Conservation (phyloP, 53 echinoderm and acorn worm genomes). For the Glandiceps talaboti region DNA sequence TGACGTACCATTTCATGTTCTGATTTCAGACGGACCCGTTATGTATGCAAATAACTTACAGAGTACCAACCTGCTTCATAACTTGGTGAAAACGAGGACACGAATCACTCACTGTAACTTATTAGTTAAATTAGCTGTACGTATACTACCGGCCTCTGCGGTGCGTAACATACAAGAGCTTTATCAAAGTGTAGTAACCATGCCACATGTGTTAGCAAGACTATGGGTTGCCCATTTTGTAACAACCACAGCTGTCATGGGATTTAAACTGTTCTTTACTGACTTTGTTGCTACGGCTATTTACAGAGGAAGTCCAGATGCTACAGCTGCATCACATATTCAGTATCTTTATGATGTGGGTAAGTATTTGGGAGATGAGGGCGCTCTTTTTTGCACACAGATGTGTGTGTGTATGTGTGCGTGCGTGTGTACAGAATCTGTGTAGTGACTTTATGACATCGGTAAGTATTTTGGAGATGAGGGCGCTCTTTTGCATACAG, state of each 20-base stretch:
- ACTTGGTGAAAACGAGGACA: neutral
- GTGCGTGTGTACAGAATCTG: no score
- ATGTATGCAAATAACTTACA: neutral
- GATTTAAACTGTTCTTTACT: conserved; percentile 80
- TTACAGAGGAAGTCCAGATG: conserved; percentile 78
- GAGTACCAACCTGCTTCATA: neutral
- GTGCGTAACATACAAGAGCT: neutral
- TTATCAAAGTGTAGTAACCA: conserved; percentile 36
- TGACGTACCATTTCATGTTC: neutral
- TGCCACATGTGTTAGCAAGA: conserved; percentile 52
- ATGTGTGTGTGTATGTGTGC: no score
- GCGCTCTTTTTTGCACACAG: no score
- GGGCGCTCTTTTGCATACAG: no score
- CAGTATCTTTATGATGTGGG: conserved; percentile 60
- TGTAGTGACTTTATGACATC: no score
- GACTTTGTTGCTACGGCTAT: conserved; percentile 86
- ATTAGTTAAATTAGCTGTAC: neutral
- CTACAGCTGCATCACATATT: conserved; percentile 18
- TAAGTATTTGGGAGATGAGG: no score
- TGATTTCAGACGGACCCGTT: neutral
- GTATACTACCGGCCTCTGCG: neutral
- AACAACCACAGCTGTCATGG: conserved; percentile 76
- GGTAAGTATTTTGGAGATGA: no score
- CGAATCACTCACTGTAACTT: neutral
- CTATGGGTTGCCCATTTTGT: conserved; percentile 66